Percentiles rank a stretch among this genome's conserved stretches.
Evolutionary conservation across 2,113 vertebrate genomes (phyloP).

Genomic region (Sisor rabdophorus): DNA sequence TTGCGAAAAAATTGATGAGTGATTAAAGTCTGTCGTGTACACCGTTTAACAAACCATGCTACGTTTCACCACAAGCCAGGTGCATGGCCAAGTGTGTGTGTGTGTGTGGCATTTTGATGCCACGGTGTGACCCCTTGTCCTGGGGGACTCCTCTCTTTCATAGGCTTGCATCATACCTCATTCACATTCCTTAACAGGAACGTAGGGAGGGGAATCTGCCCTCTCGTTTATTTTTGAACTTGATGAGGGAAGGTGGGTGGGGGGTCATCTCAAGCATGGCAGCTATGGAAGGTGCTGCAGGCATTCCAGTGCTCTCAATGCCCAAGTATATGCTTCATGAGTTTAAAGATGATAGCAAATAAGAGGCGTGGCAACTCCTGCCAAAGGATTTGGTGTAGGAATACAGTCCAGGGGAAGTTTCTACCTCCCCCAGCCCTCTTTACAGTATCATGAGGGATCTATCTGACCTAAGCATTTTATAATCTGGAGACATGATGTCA

Average conservation of each 20-base stretch:
- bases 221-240: conserved; percentile 87
- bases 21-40: conserved; percentile 20
- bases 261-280: conserved; percentile 75
- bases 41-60: conserved; percentile 21
- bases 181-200: conserved; percentile 63
- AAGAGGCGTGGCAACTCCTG: conserved; percentile 5
- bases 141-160: conserved; percentile 62
- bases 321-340: conserved; percentile 71
- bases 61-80: conserved; percentile 45
- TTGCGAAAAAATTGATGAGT: not conserved
- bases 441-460: conserved; percentile 35
- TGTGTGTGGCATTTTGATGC: conserved; percentile 39
- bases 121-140: conserved; percentile 43
- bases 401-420: conserved; percentile 26
- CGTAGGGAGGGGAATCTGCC: conserved; percentile 74
- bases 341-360: conserved; percentile 74
- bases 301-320: conserved; percentile 86
- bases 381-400: conserved; percentile 11
- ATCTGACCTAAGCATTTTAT: conserved; percentile 53
- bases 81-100: conserved; percentile 41
- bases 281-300: conserved; percentile 85
- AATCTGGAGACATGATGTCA: conserved; percentile 61
- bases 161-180: conserved; percentile 60
- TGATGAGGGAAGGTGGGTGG: conserved; percentile 50
- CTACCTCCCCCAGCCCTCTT: conserved; percentile 7